Evolutionary conservation across 2,797 vertebrate species (phyloP).

Genomic region (Gorsachius magnificus): DNA sequence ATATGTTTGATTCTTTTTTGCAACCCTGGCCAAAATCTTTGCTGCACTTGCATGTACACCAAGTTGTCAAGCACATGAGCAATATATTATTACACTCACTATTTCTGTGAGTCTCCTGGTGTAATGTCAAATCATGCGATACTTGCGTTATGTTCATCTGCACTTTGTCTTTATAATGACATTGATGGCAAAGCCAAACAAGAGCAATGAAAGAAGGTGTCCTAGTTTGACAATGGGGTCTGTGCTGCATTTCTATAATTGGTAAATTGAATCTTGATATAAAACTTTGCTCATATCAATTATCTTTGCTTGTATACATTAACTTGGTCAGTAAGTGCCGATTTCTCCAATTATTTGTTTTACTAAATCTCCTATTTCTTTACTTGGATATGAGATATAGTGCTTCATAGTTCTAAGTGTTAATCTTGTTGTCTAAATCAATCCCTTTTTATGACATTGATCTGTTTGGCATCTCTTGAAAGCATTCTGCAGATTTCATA

Average conservation of each 20-base stretch:
- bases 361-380: background rate
- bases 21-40: background rate
- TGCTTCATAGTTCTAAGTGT: background rate
- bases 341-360: constrained; percentile 8
- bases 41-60: background rate
- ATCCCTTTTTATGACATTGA: background rate
- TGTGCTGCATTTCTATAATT: background rate
- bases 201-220: background rate
- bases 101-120: background rate
- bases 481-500: background rate
- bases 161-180: background rate
- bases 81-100: background rate
- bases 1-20: background rate
- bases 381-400: background rate
- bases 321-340: background rate
- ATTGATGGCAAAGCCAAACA: background rate
- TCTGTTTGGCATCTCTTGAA: constrained; percentile 12
- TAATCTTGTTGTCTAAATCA: constrained; percentile 35
- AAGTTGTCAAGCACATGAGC: background rate
- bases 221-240: background rate
- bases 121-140: background rate
- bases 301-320: background rate
- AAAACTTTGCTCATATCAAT: background rate
- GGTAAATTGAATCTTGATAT: background rate
- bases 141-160: background rate